Evolutionary conservation across 2,888 invertebrate species (phyloP).

Genomic region (Drosophila testacea): DNA sequence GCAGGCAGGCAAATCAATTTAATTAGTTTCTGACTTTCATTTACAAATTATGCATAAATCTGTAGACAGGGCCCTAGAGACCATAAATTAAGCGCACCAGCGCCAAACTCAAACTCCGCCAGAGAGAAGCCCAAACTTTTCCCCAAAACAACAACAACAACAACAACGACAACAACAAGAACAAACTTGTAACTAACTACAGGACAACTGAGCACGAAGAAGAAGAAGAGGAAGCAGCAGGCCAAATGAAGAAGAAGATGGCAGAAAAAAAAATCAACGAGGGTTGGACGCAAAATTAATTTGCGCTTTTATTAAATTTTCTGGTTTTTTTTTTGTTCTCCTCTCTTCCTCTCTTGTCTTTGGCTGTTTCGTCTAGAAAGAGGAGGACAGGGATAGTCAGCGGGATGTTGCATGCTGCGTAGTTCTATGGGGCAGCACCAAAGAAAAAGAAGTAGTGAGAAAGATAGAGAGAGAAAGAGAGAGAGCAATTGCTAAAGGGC

Average conservation of each 20-base stretch:
- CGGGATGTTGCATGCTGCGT: conserved; percentile 13
- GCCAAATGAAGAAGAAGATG: neutral
- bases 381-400: neutral
- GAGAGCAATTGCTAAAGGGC: conserved; percentile 31
- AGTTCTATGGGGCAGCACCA: neutral
- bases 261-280: conserved; percentile 43
- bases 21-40: conserved; percentile 81
- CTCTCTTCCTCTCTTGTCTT: neutral
- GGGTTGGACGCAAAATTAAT: conserved; percentile 79
- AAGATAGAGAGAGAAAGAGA: neutral
- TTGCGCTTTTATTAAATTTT: conserved; percentile 81
- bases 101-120: conserved; percentile 17
- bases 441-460: neutral
- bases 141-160: conserved; percentile 58
- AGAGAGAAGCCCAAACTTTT: conserved; percentile 53
- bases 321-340: conserved; percentile 39
- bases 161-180: conserved; percentile 48
- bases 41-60: conserved; percentile 79
- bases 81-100: conserved; percentile 74
- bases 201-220: conserved; percentile 44
- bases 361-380: conserved; percentile 6
- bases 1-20: conserved; percentile 75
- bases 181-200: conserved; percentile 77
- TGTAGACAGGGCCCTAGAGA: conserved; percentile 77
- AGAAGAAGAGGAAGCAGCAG: conserved; percentile 4